Percentiles rank a stretch among this genome's conserved stretches.
phyloP scores from a whole-genome alignment of 2,888 invertebrate species.

The Netelia fuscicornis region DNA sequence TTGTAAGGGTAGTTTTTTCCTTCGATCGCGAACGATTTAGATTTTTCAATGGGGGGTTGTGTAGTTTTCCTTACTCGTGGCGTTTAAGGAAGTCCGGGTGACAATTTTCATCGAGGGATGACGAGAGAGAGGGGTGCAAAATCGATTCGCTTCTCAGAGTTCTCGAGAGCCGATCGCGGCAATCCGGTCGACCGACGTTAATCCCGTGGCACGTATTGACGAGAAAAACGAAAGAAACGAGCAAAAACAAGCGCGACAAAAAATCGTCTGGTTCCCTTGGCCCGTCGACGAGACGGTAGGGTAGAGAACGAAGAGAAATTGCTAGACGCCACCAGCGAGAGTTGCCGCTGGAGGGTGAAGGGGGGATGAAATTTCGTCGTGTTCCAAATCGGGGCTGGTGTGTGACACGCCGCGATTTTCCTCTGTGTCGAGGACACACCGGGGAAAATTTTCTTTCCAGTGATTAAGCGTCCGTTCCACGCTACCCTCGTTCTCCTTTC shows the following conservation, averaged over 20 bases:
- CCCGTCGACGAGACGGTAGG: conserved; percentile 20
- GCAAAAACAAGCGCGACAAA: conserved; percentile 42
- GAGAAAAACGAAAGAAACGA: conserved; percentile 1
- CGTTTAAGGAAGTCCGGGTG: neutral
- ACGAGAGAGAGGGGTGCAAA: neutral
- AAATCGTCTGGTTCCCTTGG: conserved; percentile 46
- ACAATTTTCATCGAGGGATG: neutral
- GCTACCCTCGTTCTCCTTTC: conserved; percentile 11
- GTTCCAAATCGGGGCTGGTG: conserved; percentile 23
- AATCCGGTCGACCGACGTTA: conserved; percentile 22
- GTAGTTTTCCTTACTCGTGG: too few species aligned
- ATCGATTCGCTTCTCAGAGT: neutral
- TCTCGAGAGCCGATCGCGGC: conserved; percentile 6
- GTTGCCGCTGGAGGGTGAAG: conserved; percentile 18
- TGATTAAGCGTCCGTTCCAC: conserved; percentile 60
- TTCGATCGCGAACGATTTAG: neutral
- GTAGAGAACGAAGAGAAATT: conserved; percentile 63
- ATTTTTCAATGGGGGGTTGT: too few species aligned
- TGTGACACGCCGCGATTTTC: conserved; percentile 24
- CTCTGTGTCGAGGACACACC: conserved; percentile 23
- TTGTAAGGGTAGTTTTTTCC: neutral
- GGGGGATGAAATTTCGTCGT: conserved; percentile 58
- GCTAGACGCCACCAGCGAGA: conserved; percentile 44
- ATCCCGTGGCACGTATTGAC: conserved; percentile 42
- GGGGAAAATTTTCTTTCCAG: conserved; percentile 61